Evolutionary conservation across 1,140 invertebrate species (phyloP).

Genomic region (Chymomyza costata): DNA sequence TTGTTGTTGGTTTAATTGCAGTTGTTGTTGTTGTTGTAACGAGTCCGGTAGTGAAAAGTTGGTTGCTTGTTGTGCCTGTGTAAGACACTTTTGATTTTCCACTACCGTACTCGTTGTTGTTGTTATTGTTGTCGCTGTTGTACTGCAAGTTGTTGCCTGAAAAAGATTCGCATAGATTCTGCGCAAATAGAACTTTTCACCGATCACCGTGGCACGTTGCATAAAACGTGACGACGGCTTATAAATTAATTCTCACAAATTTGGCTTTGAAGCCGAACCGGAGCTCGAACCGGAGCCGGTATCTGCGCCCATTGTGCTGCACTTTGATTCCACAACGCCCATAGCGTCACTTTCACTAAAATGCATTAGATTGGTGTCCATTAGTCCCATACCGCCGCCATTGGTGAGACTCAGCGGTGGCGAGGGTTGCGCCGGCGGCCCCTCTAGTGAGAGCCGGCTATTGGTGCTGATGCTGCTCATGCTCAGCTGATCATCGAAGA

Average conservation of each 20-base stretch:
- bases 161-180: constrained; percentile 57
- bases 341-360: constrained; percentile 78
- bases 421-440: constrained; percentile 81
- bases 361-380: constrained; percentile 84
- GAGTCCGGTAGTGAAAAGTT: too few species aligned
- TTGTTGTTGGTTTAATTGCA: too few species aligned
- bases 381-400: constrained; percentile 77
- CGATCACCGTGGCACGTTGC: constrained; percentile 30
- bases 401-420: constrained; percentile 78
- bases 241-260: constrained; percentile 72
- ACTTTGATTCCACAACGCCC: constrained; percentile 77
- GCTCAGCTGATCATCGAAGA: constrained; percentile 85
- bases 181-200: constrained; percentile 52
- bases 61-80: too few species aligned
- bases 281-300: too few species aligned
- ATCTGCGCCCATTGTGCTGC: not conserved
- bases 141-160: not conserved
- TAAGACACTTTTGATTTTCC: too few species aligned
- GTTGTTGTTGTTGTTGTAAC: too few species aligned
- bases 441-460: constrained; percentile 85
- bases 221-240: constrained; percentile 27
- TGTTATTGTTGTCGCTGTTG: constrained; percentile 8
- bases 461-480: constrained; percentile 88
- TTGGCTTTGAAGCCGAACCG: constrained; percentile 12
- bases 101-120: constrained; percentile 6